A percentile compares a stretch with the other conserved stretches of the same genome.
Conservation (phyloP, 2,113 vertebrate genomes). For the Cyprinodon variegatus region DNA sequence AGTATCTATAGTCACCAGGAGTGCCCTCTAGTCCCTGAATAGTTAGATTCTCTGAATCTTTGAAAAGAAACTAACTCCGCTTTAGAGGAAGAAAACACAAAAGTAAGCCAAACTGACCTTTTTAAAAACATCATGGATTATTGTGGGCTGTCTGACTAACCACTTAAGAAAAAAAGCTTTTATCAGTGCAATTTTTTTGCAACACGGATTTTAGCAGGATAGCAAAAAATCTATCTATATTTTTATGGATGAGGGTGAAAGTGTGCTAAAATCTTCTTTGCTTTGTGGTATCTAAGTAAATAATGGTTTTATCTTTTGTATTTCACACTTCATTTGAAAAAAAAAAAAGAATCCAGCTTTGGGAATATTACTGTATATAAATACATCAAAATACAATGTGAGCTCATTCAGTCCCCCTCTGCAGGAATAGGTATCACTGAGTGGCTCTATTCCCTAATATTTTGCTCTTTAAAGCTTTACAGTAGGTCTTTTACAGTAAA, state of each 20-base stretch:
- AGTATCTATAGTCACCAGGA: not conserved
- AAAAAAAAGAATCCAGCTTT: not conserved
- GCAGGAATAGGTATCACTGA: conserved; percentile 20
- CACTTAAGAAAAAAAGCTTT: not conserved
- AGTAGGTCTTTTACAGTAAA: conserved; percentile 39
- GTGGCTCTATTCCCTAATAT: conserved; percentile 36
- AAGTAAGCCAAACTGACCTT: not conserved
- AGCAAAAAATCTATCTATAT: no score
- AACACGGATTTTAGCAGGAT: not conserved
- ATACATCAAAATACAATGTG: not conserved
- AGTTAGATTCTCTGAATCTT: not conserved
- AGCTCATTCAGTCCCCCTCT: not conserved
- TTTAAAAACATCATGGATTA: not conserved
- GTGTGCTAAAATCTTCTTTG: not conserved
- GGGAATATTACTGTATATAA: not conserved
- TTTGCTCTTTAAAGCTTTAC: conserved; percentile 38
- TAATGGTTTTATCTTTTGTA: not conserved
- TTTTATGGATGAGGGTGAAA: no score
- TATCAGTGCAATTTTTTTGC: not conserved
- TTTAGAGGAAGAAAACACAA: not conserved
- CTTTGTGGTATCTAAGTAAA: not conserved
- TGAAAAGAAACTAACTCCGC: not conserved
- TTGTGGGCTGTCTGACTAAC: not conserved
- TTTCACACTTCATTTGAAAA: not conserved
- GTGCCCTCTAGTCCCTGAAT: not conserved